Conservation (phyloP, 2,797 vertebrate species). For the Peromyscus melanophrys region DNA sequence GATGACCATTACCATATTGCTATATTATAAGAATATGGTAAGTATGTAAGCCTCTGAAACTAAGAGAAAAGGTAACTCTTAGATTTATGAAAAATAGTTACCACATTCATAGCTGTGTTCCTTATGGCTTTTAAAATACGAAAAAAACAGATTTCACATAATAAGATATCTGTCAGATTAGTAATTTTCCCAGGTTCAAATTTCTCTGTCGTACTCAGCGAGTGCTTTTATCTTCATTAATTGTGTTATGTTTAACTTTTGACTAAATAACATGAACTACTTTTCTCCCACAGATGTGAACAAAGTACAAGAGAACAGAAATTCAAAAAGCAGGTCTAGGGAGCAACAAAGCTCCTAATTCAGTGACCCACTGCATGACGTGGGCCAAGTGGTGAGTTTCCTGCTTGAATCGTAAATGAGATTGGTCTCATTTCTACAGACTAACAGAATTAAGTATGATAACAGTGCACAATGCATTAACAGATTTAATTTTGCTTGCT, state of each 20-base stretch:
- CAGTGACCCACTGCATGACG: slow-evolving; percentile 93
- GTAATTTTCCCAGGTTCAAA: slow-evolving; percentile 59
- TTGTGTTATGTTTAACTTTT: slow-evolving; percentile 86
- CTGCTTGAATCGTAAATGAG: slow-evolving; percentile 90
- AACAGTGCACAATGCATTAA: slow-evolving; percentile 90
- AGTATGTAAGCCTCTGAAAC: slow-evolving; percentile 24
- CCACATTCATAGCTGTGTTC: neutral
- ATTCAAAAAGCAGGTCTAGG: slow-evolving; percentile 98
- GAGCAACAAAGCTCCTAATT: slow-evolving; percentile 98
- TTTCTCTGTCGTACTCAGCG: slow-evolving; percentile 56
- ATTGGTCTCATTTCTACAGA: slow-evolving; percentile 91
- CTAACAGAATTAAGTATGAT: slow-evolving; percentile 91
- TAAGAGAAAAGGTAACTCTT: neutral
- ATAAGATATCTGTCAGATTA: slow-evolving; percentile 62
- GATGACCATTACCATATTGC: neutral
- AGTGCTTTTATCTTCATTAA: slow-evolving; percentile 72
- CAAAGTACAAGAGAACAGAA: slow-evolving; percentile 95
- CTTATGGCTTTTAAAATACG: slow-evolving; percentile 46
- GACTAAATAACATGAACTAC: slow-evolving; percentile 94
- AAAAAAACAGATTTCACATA: slow-evolving; percentile 47
- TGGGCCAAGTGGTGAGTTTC: slow-evolving; percentile 96
- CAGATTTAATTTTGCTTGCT: slow-evolving; percentile 91
- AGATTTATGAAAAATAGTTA: neutral
- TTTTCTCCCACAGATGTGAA: slow-evolving; percentile 99
- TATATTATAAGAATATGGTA: slow-evolving; percentile 35